phyloP scores from a whole-genome alignment of 2,113 vertebrate species.

The Thunnus thynnus region DNA sequence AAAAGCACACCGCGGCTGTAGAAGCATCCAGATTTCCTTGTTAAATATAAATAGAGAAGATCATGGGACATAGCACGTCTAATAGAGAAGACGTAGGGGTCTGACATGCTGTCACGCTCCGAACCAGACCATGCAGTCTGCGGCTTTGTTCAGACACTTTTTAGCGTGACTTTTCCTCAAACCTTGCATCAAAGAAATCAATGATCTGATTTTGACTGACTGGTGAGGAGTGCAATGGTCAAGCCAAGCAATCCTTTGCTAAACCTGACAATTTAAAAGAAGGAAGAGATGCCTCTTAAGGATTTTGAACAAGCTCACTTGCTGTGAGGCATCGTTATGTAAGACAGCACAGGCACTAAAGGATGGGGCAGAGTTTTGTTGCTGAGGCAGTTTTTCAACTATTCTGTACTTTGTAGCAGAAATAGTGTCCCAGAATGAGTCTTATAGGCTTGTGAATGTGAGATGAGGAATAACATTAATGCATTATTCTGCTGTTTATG shows the following conservation, averaged over 20 bases:
- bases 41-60: conserved; percentile 64
- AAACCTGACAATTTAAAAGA: conserved; percentile 65
- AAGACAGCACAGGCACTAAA: conserved; percentile 62
- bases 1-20: conserved; percentile 54
- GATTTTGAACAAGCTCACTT: conserved; percentile 58
- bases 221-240: conserved; percentile 53
- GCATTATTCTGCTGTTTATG: conserved; percentile 49
- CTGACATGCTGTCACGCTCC: conserved; percentile 64
- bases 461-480: conserved; percentile 21
- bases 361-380: conserved; percentile 63
- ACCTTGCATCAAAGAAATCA: conserved; percentile 65
- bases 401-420: conserved; percentile 48
- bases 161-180: conserved; percentile 47
- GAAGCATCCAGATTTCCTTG: conserved; percentile 62
- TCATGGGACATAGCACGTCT: conserved; percentile 56
- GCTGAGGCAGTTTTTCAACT: conserved; percentile 54
- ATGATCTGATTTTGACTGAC: conserved; percentile 64
- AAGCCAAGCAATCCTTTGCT: conserved; percentile 52
- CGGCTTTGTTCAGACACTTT: conserved; percentile 63
- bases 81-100: conserved; percentile 63
- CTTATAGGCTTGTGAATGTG: conserved; percentile 25
- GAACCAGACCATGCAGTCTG: conserved; percentile 50
- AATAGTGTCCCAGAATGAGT: conserved; percentile 55
- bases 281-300: conserved; percentile 55
- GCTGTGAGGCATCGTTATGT: conserved; percentile 73